These are phyloP conservation scores for Pelodytes ibericus DNA, from an alignment of 2,797 vertebrate species.

Conservation along the genomic window DNA sequence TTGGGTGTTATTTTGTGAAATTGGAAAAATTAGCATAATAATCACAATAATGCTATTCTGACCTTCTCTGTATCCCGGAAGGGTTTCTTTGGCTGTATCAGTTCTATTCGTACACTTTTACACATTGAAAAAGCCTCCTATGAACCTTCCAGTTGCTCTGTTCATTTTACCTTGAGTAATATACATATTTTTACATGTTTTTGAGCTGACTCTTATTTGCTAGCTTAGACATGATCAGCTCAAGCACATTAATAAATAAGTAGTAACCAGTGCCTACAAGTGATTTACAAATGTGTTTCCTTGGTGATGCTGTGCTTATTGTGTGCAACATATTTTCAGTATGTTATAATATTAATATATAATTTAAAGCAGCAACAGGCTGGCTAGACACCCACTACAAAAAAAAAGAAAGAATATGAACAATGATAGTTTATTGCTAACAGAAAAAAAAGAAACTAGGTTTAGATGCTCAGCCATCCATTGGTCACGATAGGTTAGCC, in stretches of 20 bases:
- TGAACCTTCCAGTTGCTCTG: background rate
- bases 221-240: background rate
- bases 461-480: too few relatives aligned
- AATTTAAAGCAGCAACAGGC: too few relatives aligned
- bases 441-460: too few relatives aligned
- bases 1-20: background rate
- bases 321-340: background rate
- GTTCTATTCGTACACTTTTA: background rate
- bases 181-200: background rate
- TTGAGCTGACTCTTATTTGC: background rate
- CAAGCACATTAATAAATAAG: constrained; percentile 46
- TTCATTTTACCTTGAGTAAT: background rate
- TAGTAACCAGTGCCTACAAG: constrained; percentile 53
- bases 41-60: background rate
- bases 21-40: background rate
- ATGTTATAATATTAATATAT: background rate
- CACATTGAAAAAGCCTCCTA: background rate
- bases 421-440: too few relatives aligned
- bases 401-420: too few relatives aligned
- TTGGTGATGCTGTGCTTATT: constrained; percentile 13
- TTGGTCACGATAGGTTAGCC: too few relatives aligned
- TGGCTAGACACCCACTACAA: too few relatives aligned
- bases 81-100: background rate
- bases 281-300: constrained; percentile 52
- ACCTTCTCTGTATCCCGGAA: background rate